phyloP scores from a whole-genome alignment of 2,888 invertebrate species.

The Neria commutata region DNA sequence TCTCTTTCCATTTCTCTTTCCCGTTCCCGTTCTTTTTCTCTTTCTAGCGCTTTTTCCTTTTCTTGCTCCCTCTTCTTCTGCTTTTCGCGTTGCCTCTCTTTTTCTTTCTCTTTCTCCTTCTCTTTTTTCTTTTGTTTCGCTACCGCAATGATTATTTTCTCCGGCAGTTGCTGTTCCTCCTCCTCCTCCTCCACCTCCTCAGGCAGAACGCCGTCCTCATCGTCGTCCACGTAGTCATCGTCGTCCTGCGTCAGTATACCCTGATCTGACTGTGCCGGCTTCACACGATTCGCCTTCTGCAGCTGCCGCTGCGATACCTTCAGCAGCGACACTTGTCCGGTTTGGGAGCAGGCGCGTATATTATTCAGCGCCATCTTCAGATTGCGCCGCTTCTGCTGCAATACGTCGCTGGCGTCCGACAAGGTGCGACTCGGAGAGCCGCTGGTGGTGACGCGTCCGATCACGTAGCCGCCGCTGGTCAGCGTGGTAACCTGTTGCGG shows the following conservation, averaged over 20 bases:
- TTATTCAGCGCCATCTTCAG: constrained; percentile 51
- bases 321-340: constrained; percentile 51
- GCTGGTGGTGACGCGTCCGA: constrained; percentile 26
- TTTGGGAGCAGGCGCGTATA: constrained; percentile 39
- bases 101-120: constrained; percentile 7
- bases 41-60: neutral
- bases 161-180: constrained; percentile 34
- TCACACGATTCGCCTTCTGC: constrained; percentile 16
- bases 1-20: too few species aligned
- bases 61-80: neutral
- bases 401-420: constrained; percentile 24
- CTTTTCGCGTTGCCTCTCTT: too few species aligned
- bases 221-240: constrained; percentile 28
- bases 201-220: too few species aligned
- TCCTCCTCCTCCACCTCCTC: constrained; percentile 32
- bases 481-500: constrained; percentile 33
- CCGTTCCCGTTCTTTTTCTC: constrained; percentile 25
- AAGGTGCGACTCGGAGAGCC: neutral
- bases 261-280: constrained; percentile 26
- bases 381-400: constrained; percentile 53
- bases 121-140: constrained; percentile 41
- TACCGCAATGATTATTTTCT: constrained; percentile 45
- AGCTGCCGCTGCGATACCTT: constrained; percentile 40
- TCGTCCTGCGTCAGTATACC: constrained; percentile 22
- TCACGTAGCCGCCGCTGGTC: constrained; percentile 35